These are phyloP conservation scores for Cheiracanthium punctorium DNA, from an alignment of 2,888 invertebrate species.

Conservation along the genomic window DNA sequence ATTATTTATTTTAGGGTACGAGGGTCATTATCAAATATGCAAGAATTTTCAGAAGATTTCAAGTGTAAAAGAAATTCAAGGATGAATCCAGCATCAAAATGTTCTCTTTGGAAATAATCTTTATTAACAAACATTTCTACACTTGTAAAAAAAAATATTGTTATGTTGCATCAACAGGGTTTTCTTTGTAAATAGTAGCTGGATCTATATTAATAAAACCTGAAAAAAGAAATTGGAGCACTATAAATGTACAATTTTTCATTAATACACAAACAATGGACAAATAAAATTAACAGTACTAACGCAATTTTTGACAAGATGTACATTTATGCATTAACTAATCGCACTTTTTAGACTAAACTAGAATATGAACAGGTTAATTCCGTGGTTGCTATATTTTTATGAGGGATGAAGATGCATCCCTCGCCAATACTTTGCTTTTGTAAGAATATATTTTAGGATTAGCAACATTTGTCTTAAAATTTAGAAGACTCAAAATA, in stretches of 20 bases:
- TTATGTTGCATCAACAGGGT: neutral
- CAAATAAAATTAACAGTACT: no score
- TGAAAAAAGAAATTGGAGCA: neutral
- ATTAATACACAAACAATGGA: neutral
- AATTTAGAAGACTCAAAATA: no score
- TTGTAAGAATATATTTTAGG: no score
- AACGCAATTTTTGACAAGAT: no score
- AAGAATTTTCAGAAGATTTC: constrained; percentile 66
- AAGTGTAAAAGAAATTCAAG: constrained; percentile 36
- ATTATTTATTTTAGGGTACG: constrained; percentile 35
- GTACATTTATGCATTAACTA: no score
- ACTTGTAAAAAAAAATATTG: neutral
- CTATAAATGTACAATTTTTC: neutral
- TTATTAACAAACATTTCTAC: neutral
- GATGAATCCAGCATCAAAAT: constrained; percentile 45
- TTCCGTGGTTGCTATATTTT: no score
- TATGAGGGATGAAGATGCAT: no score
- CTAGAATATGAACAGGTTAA: no score
- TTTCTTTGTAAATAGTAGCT: neutral
- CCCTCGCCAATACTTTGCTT: no score
- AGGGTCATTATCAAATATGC: constrained; percentile 51
- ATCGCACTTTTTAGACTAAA: no score
- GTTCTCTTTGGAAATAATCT: constrained; percentile 28
- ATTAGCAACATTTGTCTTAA: no score
- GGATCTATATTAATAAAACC: neutral